Base-by-base conservation (phyloP, 2,797 vertebrate species). In the Sebastes minor region DNA sequence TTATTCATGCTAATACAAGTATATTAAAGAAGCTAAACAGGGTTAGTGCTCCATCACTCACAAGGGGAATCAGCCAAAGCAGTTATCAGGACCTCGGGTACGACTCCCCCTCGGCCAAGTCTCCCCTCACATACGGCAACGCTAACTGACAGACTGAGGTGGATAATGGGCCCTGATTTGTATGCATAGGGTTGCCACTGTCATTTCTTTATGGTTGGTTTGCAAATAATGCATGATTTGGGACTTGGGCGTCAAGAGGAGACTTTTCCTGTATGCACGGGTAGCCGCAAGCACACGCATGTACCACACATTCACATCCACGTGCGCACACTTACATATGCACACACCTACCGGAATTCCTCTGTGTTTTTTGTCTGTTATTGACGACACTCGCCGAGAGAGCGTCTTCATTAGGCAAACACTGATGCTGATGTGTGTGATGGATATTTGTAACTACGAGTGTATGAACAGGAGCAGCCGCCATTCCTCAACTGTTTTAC, bases 1-100 rank as follows among this genome's bases (percentile, higher is more conserved):
- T 99, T 98, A 98, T 98, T 97, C 97, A 98, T 97, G 97, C 96
- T 98, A 98, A 98, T 98, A 98, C 95, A 96, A 97, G 97, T 97
- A 98, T 98, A 99, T 98, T 98, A 99, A 98, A 97, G 97, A 97
- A 98, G 96, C 97, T 97, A 97, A 98, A 97, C 96, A 96, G 96
- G 96, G 96, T 98, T 97, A 96, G 96, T 89, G 86, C 96, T 97
- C 97, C 97, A 98, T 98, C 97, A 98, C 96, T 97, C 97, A 97
- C 96, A 95, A 91, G 95, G 95, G 95, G 96, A 97, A 98, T 98
- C 97, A 97, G 96, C 92, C 95, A 92, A 94, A 93, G 95, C 96
- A 97, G 98, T 97, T 96, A 97, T 98, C 97, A 98, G 95, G 89
- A 94, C 92, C 95, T 92, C 92, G 81, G 81, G 85, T 89, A 89